Evolutionary conservation across 2,113 vertebrate species (phyloP).

Genomic region (Aegotheles bennettii): DNA sequence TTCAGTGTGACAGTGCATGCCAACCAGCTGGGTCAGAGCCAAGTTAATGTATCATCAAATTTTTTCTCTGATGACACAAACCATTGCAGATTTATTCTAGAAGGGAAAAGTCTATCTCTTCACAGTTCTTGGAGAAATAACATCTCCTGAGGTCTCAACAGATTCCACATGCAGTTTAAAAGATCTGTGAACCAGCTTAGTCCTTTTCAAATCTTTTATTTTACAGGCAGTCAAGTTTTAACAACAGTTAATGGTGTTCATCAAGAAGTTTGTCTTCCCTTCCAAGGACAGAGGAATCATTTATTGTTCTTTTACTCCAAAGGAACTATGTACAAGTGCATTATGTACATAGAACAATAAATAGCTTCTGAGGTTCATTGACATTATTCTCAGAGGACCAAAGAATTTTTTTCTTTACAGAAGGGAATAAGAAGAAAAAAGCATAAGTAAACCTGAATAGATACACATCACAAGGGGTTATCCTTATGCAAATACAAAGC

Average conservation of each 20-base stretch:
- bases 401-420: neutral
- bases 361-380: neutral
- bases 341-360: neutral
- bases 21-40: constrained; percentile 47
- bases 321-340: neutral
- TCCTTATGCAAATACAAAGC: neutral
- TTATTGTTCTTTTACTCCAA: neutral
- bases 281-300: neutral
- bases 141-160: neutral
- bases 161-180: neutral
- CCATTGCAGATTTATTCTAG: neutral
- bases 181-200: neutral
- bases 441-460: neutral
- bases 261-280: neutral
- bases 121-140: neutral
- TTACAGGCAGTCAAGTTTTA: neutral
- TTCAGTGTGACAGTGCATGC: constrained; percentile 15
- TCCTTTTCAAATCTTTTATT: neutral
- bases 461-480: neutral
- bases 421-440: neutral
- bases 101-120: neutral
- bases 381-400: neutral
- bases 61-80: constrained; percentile 31
- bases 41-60: constrained; percentile 32
- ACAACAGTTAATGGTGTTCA: neutral